Evolutionary conservation across 2,797 vertebrate species (phyloP).

Genomic region (Pogoniulus pusillus): DNA sequence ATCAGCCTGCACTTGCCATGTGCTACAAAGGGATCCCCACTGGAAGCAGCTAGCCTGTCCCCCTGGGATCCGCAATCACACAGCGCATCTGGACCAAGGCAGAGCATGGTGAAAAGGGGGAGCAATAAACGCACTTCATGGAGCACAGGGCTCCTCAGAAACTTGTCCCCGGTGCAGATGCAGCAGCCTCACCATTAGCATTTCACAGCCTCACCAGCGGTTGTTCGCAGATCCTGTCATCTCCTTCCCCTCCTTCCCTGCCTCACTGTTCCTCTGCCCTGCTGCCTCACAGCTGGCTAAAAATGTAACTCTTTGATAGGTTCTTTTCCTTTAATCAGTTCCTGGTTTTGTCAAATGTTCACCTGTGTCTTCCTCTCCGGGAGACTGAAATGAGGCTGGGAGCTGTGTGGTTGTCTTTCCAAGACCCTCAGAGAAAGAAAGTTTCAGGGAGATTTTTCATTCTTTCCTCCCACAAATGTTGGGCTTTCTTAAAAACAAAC

Average conservation of each 20-base stretch:
- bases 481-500: neutral
- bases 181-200: neutral
- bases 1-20: neutral
- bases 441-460: neutral
- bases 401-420: neutral
- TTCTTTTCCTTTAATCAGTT: neutral
- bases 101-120: neutral
- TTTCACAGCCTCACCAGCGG: constrained; percentile 37
- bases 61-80: neutral
- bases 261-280: constrained; percentile 29
- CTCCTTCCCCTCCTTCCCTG: constrained; percentile 1
- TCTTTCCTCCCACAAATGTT: neutral
- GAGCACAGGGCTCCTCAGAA: neutral
- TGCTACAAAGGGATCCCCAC: neutral
- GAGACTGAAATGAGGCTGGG: neutral
- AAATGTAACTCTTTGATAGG: neutral
- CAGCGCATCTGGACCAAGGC: neutral
- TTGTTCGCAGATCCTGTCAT: constrained; percentile 9
- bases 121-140: neutral
- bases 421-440: neutral
- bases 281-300: constrained; percentile 24
- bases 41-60: neutral
- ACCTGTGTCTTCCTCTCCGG: neutral
- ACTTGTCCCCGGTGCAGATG: neutral
- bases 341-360: constrained; percentile 7